A percentile compares a stretch with the other conserved stretches of the same genome.
These are phyloP conservation scores for Nudaria mundana DNA, from an alignment of 2,888 invertebrate species.

Conservation along the genomic window DNA sequence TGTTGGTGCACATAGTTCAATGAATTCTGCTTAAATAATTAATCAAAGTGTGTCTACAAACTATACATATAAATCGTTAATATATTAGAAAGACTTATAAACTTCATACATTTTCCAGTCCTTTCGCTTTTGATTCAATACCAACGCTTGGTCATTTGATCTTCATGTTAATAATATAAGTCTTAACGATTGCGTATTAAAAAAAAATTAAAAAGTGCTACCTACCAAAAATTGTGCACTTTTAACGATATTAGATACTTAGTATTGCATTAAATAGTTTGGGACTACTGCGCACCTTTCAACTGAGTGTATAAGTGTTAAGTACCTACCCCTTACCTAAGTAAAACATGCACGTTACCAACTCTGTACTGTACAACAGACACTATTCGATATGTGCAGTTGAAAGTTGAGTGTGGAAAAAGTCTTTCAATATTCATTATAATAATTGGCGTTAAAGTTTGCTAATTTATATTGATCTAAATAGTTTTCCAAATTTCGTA, in stretches of 20 bases:
- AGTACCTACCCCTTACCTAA: too few species aligned
- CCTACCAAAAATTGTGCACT: too few species aligned
- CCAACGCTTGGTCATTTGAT: constrained; percentile 66
- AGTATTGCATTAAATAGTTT: too few species aligned
- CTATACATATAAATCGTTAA: constrained; percentile 35
- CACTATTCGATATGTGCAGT: too few species aligned
- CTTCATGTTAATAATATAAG: too few species aligned
- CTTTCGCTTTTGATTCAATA: constrained; percentile 60
- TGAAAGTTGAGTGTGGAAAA: constrained; percentile 25
- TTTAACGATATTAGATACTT: too few species aligned
- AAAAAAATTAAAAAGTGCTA: too few species aligned
- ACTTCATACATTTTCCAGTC: constrained; percentile 58
- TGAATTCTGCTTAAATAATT: constrained; percentile 53
- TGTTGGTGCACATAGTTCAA: constrained; percentile 57
- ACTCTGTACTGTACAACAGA: too few species aligned
- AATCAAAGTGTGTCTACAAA: constrained; percentile 33
- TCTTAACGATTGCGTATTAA: too few species aligned
- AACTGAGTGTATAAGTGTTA: too few species aligned
- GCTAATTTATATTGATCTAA: constrained; percentile 1
- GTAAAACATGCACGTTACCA: too few species aligned
- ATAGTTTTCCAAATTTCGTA: constrained; percentile 11
- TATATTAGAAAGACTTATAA: constrained; percentile 42
- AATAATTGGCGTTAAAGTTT: constrained; percentile 14
- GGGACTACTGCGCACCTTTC: too few species aligned
- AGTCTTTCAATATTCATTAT: constrained; percentile 28